Base-by-base conservation (phyloP, 1,140 invertebrate genomes). In the Temnothorax nylanderi region DNA sequence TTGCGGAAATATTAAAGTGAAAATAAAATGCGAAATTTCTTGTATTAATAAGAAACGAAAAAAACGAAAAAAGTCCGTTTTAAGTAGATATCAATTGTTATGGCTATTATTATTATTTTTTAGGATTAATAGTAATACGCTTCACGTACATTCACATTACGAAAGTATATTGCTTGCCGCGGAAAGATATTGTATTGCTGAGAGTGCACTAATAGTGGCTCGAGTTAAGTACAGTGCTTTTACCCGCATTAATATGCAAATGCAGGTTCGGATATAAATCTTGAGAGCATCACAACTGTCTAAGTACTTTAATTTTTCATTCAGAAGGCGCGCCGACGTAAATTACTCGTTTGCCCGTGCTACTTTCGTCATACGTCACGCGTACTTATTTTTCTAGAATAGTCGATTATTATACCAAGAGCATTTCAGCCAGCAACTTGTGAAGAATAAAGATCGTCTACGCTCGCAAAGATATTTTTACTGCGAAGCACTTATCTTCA, bases 291-390 rank as follows among this genome's bases (percentile, higher is more conserved):
- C 69, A 82, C 69, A 82, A 82, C 51, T 72, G 80, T 82, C 80
- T 74, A 74, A 82, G 80, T 74, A 82, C 69, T 74, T 74, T 74
- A 82, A 82, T 82, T 82, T 82, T 74, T 82, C 80, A 82, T 82
- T 74, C 80, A 58, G 80, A 74, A 74, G 41, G 54, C 54, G 80
- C 37, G 51, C 67, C 41, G 67, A 74, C 7, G 41, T 84, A 75
- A 74, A 84, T 84, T 84, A 75, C 54, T 60, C 54, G 69, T 60
- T 75, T 60, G 80, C 56, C 44, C 16, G 44, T 49, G 69, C 54
- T 84, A 75, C 56, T 84, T 84, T 26, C 21, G n/a, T 64, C 32
- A 75, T 74, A 62, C 54, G 26, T 47, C 49, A 44, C 21, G 16
- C 37, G 51, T 74, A 34, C 37, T 82, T 82, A 81, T 74, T 74